Percentiles rank a stretch among this genome's conserved stretches.
Conservation (phyloP, 2,888 invertebrate species). For the Eucera pruinosa region DNA sequence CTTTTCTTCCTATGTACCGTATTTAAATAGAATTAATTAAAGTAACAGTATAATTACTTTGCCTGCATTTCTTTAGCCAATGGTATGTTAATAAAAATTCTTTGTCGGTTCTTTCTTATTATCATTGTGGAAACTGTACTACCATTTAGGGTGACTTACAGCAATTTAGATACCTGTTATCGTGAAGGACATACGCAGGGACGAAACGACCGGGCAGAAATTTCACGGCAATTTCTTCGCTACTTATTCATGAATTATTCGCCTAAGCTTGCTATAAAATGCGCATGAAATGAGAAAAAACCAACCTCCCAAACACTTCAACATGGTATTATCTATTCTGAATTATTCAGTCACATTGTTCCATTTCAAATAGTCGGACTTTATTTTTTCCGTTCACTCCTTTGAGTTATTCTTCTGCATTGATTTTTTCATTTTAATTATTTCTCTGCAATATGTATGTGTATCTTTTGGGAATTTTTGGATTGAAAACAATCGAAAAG, state of each 20-base stretch:
- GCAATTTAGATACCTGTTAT: slow-evolving; percentile 57
- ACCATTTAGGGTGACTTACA: slow-evolving; percentile 47
- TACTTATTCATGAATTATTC: slow-evolving; percentile 53
- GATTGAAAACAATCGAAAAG: too few relatives aligned
- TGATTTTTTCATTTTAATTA: too few relatives aligned
- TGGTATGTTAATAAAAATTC: slow-evolving; percentile 12
- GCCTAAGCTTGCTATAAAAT: slow-evolving; percentile 24
- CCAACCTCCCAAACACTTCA: not conserved
- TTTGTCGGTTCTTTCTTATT: slow-evolving; percentile 10
- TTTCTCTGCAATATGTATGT: too few relatives aligned
- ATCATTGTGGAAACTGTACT: slow-evolving; percentile 19
- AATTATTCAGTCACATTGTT: too few relatives aligned
- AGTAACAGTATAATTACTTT: slow-evolving; percentile 3
- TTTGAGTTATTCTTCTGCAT: too few relatives aligned
- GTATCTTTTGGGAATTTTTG: too few relatives aligned
- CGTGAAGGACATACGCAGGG: slow-evolving; percentile 45
- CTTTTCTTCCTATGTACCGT: not conserved
- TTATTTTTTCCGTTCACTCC: too few relatives aligned
- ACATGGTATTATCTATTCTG: too few relatives aligned
- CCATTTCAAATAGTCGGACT: too few relatives aligned
- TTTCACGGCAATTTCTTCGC: slow-evolving; percentile 45
- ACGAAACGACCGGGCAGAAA: slow-evolving; percentile 35
- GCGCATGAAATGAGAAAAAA: not conserved
- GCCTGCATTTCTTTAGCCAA: slow-evolving; percentile 5
- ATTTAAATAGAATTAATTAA: not conserved